Evolutionary conservation across 2,113 vertebrate species (phyloP).

Genomic region (Eretmochelys imbricata): DNA sequence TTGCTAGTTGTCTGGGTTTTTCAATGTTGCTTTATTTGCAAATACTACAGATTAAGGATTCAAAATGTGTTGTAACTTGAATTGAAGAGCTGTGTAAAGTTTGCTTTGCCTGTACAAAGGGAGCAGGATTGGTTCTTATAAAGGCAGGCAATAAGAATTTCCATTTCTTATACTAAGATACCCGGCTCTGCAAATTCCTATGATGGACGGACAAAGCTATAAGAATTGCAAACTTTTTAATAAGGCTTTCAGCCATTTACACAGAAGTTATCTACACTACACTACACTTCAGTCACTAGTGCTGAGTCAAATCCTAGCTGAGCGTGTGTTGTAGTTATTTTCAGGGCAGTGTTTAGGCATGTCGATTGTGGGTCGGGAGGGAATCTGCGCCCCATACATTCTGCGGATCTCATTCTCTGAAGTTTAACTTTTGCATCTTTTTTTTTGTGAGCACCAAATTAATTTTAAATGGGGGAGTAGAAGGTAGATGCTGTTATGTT

Average conservation of each 20-base stretch:
- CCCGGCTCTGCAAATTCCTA: background rate
- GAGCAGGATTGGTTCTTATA: background rate
- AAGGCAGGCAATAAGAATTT: background rate
- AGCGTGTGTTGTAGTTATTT: background rate
- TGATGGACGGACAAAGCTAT: background rate
- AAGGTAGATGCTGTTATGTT: too few species aligned
- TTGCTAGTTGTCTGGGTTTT: background rate
- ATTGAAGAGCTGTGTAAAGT: background rate
- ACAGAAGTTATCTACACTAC: background rate
- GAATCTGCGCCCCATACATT: background rate
- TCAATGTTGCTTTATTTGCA: background rate
- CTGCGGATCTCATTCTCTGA: background rate
- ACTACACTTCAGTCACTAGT: background rate
- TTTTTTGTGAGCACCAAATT: background rate
- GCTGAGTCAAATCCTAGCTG: background rate
- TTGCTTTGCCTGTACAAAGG: background rate
- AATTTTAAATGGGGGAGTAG: background rate
- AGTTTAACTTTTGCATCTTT: background rate
- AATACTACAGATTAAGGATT: too few species aligned
- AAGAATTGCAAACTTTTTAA: background rate
- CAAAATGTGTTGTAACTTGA: background rate
- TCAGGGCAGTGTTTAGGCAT: background rate
- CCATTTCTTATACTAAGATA: background rate
- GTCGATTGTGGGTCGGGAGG: background rate
- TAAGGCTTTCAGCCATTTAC: background rate